Base-by-base conservation (phyloP, 1,140 invertebrate species). In the Monomorium pharaonis region DNA sequence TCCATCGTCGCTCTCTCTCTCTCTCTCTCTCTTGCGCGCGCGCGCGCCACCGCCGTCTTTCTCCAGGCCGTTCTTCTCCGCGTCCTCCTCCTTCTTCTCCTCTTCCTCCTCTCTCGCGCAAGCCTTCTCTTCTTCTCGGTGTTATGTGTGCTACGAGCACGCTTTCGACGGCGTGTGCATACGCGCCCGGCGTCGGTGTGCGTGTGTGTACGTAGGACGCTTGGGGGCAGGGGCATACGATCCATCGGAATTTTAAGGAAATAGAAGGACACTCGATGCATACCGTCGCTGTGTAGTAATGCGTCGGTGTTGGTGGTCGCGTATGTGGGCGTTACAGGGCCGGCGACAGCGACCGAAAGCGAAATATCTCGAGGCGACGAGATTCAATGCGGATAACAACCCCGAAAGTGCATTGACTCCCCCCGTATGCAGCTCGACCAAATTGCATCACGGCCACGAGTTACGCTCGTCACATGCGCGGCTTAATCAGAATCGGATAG, bases 171-270 rank as follows among this genome's bases (percentile, higher is more conserved):
- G 21, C 72, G 62, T 78, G 60, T 84, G 49, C 47, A 83, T 44
- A 74, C 44, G 60, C 54, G 49, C 62, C 12, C 37, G 27, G 14
- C n/a, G n/a, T 56, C 14, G 12, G 49, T 63, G 60, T 69, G 58
- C 24, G 63, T 60, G 74, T 74, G 77, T 75, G 75, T 80, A 49
- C 63, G 44, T 75, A 89, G 75, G 63, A 83, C 63, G 69, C 74
- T 67, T 77, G 49, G 69, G 54, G 86, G 70, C 76, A 63, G 83
- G 86, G 85, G 86, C 88, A 88, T 87, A 91, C 87, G 91, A 93
- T 92, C 91, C 89, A 92, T 93, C 85, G 91, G 91, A 93, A 93
- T 93, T 93, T 93, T 92, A 92, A 92, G 91, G 91, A 92, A 92
- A 93, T 92, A 92, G 88, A 91, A 93, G 91, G 92, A 93, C 92